Evolutionary conservation across 2,888 invertebrate species (phyloP).

Genomic region (Drosophila demipolita): DNA sequence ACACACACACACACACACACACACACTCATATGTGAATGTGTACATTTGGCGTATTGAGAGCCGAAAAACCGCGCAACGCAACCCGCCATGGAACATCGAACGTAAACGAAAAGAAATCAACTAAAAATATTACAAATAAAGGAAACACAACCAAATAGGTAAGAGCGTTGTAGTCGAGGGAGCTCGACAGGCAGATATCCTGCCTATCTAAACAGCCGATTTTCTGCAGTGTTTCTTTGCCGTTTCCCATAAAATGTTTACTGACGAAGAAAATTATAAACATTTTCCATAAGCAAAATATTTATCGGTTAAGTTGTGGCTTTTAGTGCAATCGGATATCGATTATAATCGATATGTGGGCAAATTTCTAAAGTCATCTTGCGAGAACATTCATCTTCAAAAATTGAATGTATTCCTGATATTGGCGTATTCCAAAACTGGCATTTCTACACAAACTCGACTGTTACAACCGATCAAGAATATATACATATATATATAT

Average conservation of each 20-base stretch:
- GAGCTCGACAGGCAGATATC: neutral
- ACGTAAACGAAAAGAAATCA: conserved; percentile 57
- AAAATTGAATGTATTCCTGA: neutral
- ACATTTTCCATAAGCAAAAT: neutral
- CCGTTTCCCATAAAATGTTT: neutral
- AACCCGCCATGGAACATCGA: conserved; percentile 39
- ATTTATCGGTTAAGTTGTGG: neutral
- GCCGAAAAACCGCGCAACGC: conserved; percentile 67
- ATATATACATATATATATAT: neutral
- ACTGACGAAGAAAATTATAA: too few species aligned
- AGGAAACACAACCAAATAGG: conserved; percentile 48
- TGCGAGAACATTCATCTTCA: neutral
- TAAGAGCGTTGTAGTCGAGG: neutral
- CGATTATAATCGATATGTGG: neutral
- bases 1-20: conserved; percentile 4
- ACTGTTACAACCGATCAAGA: neutral
- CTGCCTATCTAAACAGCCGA: neutral
- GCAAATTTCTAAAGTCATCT: too few species aligned
- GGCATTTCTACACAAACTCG: neutral
- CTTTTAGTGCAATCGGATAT: neutral
- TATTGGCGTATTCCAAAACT: too few species aligned
- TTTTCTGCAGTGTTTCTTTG: neutral
- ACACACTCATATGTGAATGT: conserved; percentile 4
- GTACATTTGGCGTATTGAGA: conserved; percentile 41
- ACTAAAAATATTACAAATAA: conserved; percentile 56